Evolutionary conservation across 2,797 vertebrate species (phyloP).

Genomic region (Ctenopoma multispine): DNA sequence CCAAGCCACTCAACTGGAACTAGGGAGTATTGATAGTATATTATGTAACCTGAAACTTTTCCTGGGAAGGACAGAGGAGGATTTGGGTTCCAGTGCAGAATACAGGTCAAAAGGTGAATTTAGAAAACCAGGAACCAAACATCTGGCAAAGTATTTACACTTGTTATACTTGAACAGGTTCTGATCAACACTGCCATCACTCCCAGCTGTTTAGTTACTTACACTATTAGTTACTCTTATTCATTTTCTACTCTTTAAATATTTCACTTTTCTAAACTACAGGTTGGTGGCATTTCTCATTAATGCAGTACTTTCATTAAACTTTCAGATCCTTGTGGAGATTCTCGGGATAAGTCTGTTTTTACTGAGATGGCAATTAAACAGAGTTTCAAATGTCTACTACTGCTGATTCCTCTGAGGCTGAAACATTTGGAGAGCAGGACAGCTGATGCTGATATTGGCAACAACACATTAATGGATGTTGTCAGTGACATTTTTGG

Average conservation of each 20-base stretch:
- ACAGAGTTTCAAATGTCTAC: slow-evolving; percentile 2
- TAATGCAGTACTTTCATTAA: neutral
- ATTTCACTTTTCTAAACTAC: neutral
- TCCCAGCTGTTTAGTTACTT: neutral
- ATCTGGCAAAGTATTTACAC: slow-evolving; percentile 5
- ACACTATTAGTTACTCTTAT: neutral
- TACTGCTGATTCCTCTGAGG: neutral
- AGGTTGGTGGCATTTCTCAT: neutral
- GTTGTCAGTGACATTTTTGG: slow-evolving; percentile 9
- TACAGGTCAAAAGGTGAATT: slow-evolving; percentile 12
- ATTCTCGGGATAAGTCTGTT: neutral
- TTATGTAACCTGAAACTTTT: slow-evolving; percentile 25
- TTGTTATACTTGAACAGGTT: neutral
- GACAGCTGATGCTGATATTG: slow-evolving; percentile 16
- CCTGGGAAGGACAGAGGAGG: slow-evolving; percentile 6
- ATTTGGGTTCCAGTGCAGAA: slow-evolving; percentile 15
- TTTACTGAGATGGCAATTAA: slow-evolving; percentile 15
- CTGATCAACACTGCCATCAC: slow-evolving; percentile 3
- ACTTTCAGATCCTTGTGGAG: neutral
- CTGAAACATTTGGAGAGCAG: slow-evolving; percentile 10
- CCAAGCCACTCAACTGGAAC: slow-evolving; percentile 36
- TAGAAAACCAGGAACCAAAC: slow-evolving; percentile 14
- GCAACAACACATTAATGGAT: neutral
- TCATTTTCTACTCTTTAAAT: neutral
- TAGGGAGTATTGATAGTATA: slow-evolving; percentile 10